Evolutionary conservation across 2,113 vertebrate genomes (phyloP).

Genomic region (Notarius lentiginosus): DNA sequence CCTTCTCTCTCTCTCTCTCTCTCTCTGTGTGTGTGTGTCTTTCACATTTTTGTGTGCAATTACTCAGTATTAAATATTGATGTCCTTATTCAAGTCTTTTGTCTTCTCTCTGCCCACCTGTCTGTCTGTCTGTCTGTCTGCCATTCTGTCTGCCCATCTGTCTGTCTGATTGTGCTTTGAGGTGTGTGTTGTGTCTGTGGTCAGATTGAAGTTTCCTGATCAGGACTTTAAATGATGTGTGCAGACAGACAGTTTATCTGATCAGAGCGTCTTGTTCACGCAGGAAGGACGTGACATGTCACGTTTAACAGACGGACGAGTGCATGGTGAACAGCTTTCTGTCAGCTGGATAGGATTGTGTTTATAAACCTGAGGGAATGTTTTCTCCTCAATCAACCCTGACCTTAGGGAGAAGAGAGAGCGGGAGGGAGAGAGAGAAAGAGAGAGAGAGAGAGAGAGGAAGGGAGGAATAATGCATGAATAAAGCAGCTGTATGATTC

Average conservation of each 20-base stretch:
- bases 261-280: not conserved
- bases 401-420: not conserved
- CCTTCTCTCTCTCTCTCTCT: not conserved
- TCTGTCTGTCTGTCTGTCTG: not conserved
- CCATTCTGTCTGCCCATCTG: too few relatives aligned
- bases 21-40: not conserved
- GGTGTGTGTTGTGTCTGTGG: not conserved
- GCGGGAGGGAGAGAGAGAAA: not conserved
- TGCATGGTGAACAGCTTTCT: conserved; percentile 40
- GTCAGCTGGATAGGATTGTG: conserved; percentile 48
- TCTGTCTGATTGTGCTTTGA: not conserved
- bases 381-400: conserved; percentile 44
- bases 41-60: not conserved
- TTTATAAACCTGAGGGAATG: conserved; percentile 40
- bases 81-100: not conserved
- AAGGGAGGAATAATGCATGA: conserved; percentile 8
- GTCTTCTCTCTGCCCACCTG: not conserved
- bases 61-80: not conserved
- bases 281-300: conserved; percentile 25
- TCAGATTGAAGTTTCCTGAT: not conserved
- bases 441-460: conserved; percentile 14
- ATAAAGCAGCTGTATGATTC: conserved; percentile 19
- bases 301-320: conserved; percentile 26
- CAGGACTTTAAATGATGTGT: not conserved
- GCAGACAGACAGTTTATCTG: conserved; percentile 14